A percentile compares a stretch with the other conserved stretches of the same genome.
phyloP scores from a whole-genome alignment of 2,113 vertebrate genomes.

The Myanophis thanlyinensis region DNA sequence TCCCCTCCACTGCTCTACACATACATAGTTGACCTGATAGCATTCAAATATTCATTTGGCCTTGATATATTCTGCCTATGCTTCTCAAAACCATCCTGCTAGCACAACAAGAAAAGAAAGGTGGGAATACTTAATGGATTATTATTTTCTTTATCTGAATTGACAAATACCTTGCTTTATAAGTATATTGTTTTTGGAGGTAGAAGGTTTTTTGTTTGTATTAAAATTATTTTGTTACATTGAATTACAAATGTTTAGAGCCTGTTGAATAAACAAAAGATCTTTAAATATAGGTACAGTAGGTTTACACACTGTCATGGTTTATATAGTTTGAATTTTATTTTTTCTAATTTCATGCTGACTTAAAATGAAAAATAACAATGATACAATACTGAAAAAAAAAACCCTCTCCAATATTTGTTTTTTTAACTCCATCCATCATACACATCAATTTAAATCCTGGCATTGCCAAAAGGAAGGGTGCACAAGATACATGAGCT shows the following conservation, averaged over 20 bases:
- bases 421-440: not conserved
- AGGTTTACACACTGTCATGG: not conserved
- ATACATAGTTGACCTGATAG: not conserved
- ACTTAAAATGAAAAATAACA: not conserved
- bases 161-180: not conserved
- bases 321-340: not conserved
- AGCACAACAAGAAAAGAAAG: not conserved
- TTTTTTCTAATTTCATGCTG: not conserved
- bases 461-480: not conserved
- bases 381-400: not conserved
- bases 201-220: not conserved
- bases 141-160: not conserved
- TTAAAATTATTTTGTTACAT: not conserved
- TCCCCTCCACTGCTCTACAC: constrained; percentile 24
- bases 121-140: not conserved
- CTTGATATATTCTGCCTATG: not conserved
- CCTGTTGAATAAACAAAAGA: not conserved
- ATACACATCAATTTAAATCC: not conserved
- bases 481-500: not conserved
- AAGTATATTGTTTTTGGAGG: not conserved
- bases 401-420: not conserved
- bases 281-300: not conserved
- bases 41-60: constrained; percentile 11
- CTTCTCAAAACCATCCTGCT: not conserved
- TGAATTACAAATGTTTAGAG: not conserved